Base-by-base conservation (phyloP, 2,113 vertebrate species). In the Austrofundulus limnaeus region DNA sequence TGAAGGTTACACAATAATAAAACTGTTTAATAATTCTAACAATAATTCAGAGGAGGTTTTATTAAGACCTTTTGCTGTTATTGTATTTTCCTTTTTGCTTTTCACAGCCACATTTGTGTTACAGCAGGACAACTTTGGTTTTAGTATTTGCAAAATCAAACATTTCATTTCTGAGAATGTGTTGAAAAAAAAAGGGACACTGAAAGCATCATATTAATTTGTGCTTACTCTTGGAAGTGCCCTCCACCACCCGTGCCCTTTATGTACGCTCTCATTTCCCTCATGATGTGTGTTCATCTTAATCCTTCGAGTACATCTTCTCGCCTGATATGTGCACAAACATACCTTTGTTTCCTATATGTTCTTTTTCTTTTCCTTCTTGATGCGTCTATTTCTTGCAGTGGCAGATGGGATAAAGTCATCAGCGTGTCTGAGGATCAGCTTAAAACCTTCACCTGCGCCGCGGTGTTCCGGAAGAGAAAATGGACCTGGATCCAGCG, bases 391-490 rank as follows among this genome's bases (percentile, higher is more conserved):
- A 56, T 74, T 58, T 58, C 51, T 61, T 54, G 24, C n/a, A 5
- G 7, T 21, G 49, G 34, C 23, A 39, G 70, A 43, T 37, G 21
- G 50, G 16, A 51, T 48, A 68, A 82, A 80, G 70, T 61, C 75
- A 71, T 75, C 49, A 15, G 28, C 34, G 48, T 10, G 70, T 85
- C 82, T 23, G 63, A 77, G 83, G 86, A 87, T 82, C 74, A 73
- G 80, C 80, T 80, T 72, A 59, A 82, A 85, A 80, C 66, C 79
- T 62, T 65, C 59, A 82, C 68, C 72, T 83, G 74, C 75, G 66
- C 74, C 48, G 64, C 52, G 66, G 56, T 37, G 55, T 71, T 75
- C 52, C 62, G 64, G 77, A 68, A 83, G 31, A 50, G 56, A 59
- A 70, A 66, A 53, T 12, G 45, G 51, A 70, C n/a, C 63, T 66